Evolutionary conservation across 1,140 invertebrate genomes (phyloP).

Genomic region (Diachasma alloeum): DNA sequence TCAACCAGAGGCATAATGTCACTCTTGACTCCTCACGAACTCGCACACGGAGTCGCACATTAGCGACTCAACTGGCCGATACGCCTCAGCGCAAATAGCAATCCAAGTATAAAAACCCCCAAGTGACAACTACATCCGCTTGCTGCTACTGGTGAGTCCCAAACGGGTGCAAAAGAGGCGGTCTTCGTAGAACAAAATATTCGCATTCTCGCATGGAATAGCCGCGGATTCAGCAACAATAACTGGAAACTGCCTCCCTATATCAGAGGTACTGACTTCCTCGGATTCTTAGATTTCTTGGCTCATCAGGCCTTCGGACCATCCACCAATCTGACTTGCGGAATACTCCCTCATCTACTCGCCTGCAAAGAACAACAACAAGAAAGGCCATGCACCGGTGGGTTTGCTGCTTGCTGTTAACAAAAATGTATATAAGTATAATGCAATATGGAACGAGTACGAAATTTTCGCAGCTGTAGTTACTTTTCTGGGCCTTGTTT

Average conservation of each 20-base stretch:
- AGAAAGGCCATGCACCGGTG: conserved; percentile 2
- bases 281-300: conserved; percentile 20
- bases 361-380: not conserved
- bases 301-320: not conserved
- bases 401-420: conserved; percentile 1
- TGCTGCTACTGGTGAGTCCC: too few relatives aligned
- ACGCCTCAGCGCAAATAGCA: too few relatives aligned
- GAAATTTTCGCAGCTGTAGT: not conserved
- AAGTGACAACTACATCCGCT: not conserved
- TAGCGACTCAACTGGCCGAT: too few relatives aligned
- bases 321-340: not conserved
- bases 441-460: not conserved
- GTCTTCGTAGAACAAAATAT: not conserved
- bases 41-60: too few relatives aligned
- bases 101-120: not conserved
- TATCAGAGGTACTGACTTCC: not conserved
- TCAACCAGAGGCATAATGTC: too few relatives aligned
- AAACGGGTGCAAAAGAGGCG: too few relatives aligned
- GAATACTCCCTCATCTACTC: not conserved
- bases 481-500: not conserved
- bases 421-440: not conserved
- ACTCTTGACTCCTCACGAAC: too few relatives aligned
- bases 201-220: not conserved
- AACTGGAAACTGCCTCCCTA: not conserved
- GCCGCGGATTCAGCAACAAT: not conserved